phyloP scores from a whole-genome alignment of 2,888 invertebrate genomes.

The Biston stratarius region DNA sequence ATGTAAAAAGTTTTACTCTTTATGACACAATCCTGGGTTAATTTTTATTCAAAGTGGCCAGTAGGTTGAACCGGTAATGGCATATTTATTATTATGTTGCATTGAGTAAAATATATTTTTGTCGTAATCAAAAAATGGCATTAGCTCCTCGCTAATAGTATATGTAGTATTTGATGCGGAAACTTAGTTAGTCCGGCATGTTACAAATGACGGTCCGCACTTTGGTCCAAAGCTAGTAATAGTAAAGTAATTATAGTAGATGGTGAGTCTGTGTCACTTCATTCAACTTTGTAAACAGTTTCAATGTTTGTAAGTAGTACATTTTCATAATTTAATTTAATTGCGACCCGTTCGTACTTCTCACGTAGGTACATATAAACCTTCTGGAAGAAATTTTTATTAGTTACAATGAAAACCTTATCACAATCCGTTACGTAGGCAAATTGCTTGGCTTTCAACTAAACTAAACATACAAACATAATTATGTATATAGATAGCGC shows the following conservation, averaged over 20 bases:
- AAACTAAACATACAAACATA: too few relatives aligned
- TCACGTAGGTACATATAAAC: too few relatives aligned
- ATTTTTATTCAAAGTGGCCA: too few relatives aligned
- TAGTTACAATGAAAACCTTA: too few relatives aligned
- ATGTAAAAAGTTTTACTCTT: too few relatives aligned
- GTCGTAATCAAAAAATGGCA: constrained; percentile 30
- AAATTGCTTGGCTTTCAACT: too few relatives aligned
- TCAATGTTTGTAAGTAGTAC: background rate
- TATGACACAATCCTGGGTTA: too few relatives aligned
- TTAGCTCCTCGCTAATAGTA: constrained; percentile 35
- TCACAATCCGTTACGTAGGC: too few relatives aligned
- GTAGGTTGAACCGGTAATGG: too few relatives aligned
- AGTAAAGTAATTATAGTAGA: constrained; percentile 45
- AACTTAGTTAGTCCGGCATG: constrained; percentile 57
- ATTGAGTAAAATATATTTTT: background rate
- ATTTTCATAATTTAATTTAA: background rate
- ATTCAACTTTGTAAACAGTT: constrained; percentile 8
- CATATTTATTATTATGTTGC: too few relatives aligned
- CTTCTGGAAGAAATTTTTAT: too few relatives aligned
- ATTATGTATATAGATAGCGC: too few relatives aligned
- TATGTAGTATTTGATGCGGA: constrained; percentile 56
- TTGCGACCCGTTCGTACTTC: background rate
- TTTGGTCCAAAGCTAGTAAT: constrained; percentile 53
- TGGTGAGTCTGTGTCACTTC: constrained; percentile 17
- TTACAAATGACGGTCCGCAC: constrained; percentile 56